These are phyloP conservation scores for Rosalia funebris DNA, from an alignment of 2,888 invertebrate genomes.

Conservation along the genomic window DNA sequence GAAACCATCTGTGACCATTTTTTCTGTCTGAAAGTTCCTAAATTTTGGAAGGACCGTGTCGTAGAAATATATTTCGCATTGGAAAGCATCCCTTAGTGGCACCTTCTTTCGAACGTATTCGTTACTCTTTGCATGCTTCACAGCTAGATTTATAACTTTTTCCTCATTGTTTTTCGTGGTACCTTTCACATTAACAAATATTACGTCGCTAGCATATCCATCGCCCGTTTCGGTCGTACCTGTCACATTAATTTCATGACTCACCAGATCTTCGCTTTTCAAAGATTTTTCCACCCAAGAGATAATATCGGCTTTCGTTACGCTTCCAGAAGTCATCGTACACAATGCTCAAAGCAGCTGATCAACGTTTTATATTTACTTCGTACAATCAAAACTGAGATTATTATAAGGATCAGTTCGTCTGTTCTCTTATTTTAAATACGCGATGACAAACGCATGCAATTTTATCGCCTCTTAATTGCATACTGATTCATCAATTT, in stretches of 20 bases:
- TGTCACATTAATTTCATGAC: constrained; percentile 24
- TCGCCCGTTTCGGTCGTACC: constrained; percentile 36
- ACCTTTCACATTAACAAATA: constrained; percentile 29
- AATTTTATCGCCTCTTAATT: too few relatives aligned
- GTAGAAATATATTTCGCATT: constrained; percentile 39
- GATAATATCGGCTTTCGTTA: background rate
- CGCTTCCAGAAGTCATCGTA: too few relatives aligned
- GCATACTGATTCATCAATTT: too few relatives aligned
- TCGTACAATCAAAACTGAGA: too few relatives aligned
- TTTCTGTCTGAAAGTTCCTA: constrained; percentile 34
- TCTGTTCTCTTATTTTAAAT: too few relatives aligned
- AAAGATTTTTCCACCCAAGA: constrained; percentile 1
- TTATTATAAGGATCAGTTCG: too few relatives aligned
- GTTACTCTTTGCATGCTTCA: constrained; percentile 31
- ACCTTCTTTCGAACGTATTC: constrained; percentile 13
- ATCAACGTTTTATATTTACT: too few relatives aligned
- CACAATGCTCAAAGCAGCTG: too few relatives aligned
- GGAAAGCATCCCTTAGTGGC: constrained; percentile 21
- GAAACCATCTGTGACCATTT: constrained; percentile 24
- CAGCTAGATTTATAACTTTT: constrained; percentile 21
- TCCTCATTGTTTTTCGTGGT: constrained; percentile 6
- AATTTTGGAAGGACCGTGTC: constrained; percentile 34
- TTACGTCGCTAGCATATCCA: constrained; percentile 34
- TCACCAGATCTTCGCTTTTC: background rate
- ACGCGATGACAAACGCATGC: too few relatives aligned